phyloP scores from a whole-genome alignment of 2,113 vertebrate genomes.

The Nesogale talazaci region DNA sequence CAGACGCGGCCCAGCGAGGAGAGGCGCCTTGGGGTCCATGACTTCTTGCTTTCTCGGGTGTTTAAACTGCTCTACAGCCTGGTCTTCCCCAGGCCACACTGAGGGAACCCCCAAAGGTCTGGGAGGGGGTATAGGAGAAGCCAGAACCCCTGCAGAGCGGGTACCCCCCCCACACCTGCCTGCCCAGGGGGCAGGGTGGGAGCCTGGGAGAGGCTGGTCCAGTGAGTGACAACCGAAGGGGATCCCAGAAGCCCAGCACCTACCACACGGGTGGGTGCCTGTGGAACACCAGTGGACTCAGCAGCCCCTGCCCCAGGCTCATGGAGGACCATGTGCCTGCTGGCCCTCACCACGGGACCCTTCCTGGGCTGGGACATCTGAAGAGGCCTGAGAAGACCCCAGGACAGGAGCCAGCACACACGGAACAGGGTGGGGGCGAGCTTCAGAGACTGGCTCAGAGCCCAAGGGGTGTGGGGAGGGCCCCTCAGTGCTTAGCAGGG shows the following conservation, averaged over 20 bases:
- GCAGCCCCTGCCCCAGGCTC: constrained; percentile 6
- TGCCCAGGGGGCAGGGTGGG: too few relatives aligned
- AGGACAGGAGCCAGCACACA: too few relatives aligned
- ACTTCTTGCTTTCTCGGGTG: background rate
- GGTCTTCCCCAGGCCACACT: background rate
- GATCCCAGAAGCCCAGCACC: background rate
- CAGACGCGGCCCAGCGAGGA: too few relatives aligned
- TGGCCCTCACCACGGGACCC: too few relatives aligned
- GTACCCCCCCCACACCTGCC: too few relatives aligned
- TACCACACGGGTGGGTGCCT: background rate
- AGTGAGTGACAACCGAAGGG: background rate
- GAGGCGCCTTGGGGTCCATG: background rate
- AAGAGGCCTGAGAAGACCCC: background rate
- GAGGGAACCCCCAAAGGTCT: background rate
- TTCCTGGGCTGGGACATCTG: background rate
- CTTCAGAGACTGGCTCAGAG: too few relatives aligned
- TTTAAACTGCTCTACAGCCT: background rate
- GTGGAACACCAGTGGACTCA: background rate
- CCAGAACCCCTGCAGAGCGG: too few relatives aligned
- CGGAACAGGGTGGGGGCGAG: too few relatives aligned
- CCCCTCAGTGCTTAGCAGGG: background rate
- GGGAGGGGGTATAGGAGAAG: background rate
- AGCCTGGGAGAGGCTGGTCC: too few relatives aligned
- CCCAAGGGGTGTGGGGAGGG: too few relatives aligned
- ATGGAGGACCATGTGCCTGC: background rate